Conservation (phyloP, 2,797 vertebrate genomes). For the Melopsittacus undulatus region DNA sequence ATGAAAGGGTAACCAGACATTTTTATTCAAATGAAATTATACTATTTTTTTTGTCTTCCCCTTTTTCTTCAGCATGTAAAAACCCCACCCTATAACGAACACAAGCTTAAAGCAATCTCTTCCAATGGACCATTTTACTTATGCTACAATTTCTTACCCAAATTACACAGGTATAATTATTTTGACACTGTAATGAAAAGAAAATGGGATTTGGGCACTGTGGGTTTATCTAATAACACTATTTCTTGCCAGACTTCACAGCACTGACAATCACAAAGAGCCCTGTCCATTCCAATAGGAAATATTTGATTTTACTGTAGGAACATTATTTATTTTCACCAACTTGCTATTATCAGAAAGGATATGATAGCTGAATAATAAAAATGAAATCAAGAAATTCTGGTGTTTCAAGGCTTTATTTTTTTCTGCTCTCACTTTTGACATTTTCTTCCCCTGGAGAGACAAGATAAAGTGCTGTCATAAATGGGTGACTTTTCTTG, state of each 20-base stretch:
- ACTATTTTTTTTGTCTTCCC: slow-evolving; percentile 32
- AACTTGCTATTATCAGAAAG: slow-evolving; percentile 86
- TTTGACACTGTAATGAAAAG: slow-evolving; percentile 89
- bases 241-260: slow-evolving; percentile 86
- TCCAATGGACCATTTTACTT: slow-evolving; percentile 82
- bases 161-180: slow-evolving; percentile 89
- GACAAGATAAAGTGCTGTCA: slow-evolving; percentile 90
- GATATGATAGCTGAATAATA: slow-evolving; percentile 89
- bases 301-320: slow-evolving; percentile 87
- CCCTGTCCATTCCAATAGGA: slow-evolving; percentile 86
- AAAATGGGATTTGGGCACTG: slow-evolving; percentile 88
- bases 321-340: slow-evolving; percentile 88
- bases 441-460: slow-evolving; percentile 89
- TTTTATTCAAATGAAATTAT: slow-evolving; percentile 74
- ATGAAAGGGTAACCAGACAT: slow-evolving; percentile 67
- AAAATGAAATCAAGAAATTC: slow-evolving; percentile 88
- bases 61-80: slow-evolving; percentile 48
- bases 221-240: slow-evolving; percentile 88
- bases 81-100: slow-evolving; percentile 76
- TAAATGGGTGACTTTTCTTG: slow-evolving; percentile 89
- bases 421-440: slow-evolving; percentile 87
- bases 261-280: slow-evolving; percentile 86
- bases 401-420: slow-evolving; percentile 88
- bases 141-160: slow-evolving; percentile 84
- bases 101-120: slow-evolving; percentile 77